These are phyloP conservation scores for Periophthalmus magnuspinnatus DNA, from an alignment of 2,797 vertebrate genomes.

Conservation along the genomic window DNA sequence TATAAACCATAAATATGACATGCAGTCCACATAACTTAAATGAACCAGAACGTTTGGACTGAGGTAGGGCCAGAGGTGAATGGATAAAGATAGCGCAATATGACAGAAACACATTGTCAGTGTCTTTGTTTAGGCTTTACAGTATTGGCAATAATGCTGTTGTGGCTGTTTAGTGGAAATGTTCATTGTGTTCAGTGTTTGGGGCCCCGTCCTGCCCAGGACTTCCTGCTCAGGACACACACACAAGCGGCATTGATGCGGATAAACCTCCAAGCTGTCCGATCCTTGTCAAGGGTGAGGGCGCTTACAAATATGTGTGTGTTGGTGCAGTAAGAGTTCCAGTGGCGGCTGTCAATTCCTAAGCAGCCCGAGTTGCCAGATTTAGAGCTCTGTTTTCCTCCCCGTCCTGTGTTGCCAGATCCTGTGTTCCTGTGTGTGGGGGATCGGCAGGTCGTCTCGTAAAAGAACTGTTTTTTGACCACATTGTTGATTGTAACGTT, in stretches of 20 bases:
- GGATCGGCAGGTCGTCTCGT: constrained; percentile 89
- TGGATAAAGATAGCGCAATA: constrained; percentile 37
- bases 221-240: constrained; percentile 94
- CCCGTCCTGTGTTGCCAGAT: constrained; percentile 22
- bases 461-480: constrained; percentile 94
- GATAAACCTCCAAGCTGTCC: constrained; percentile 93
- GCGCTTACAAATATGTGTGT: constrained; percentile 96
- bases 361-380: constrained; percentile 86
- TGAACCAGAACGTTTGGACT: constrained; percentile 90
- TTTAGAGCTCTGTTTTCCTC: constrained; percentile 69
- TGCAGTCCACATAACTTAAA: constrained; percentile 99
- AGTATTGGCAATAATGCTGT: constrained; percentile 78
- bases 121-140: constrained; percentile 51
- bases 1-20: constrained; percentile 99
- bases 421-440: constrained; percentile 58
- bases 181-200: constrained; percentile 47
- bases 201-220: constrained; percentile 64
- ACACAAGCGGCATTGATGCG: constrained; percentile 95
- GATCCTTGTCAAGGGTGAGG: constrained; percentile 87
- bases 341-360: constrained; percentile 93
- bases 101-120: constrained; percentile 18
- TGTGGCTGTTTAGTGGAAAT: constrained; percentile 66
- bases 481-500: constrained; percentile 92
- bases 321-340: constrained; percentile 99
- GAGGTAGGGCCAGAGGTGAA: constrained; percentile 83